Conservation (phyloP, 2,797 vertebrate genomes). For the Tauraco hartlaubi region DNA sequence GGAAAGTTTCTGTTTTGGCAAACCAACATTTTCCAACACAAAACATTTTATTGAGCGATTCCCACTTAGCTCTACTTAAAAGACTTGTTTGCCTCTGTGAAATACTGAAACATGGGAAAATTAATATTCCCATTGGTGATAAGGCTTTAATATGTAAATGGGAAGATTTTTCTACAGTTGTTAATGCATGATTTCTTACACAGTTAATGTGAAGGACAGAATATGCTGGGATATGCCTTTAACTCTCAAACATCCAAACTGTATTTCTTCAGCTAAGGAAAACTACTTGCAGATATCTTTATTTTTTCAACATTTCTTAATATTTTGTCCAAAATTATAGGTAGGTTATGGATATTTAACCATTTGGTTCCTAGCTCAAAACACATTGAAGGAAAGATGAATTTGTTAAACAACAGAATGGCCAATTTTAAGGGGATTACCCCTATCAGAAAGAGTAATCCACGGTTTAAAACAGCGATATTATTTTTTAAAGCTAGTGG, state of each 20-base stretch:
- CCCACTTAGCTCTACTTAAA: background rate
- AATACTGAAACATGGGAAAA: conserved; percentile 5
- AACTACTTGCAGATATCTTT: background rate
- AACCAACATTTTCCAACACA: background rate
- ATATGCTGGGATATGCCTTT: background rate
- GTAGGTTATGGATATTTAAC: background rate
- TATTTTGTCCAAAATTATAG: background rate
- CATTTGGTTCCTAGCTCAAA: conserved; percentile 26
- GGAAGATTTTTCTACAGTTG: background rate
- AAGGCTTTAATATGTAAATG: conserved; percentile 27
- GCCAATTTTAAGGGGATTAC: conserved; percentile 74
- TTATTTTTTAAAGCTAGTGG: conserved; percentile 62
- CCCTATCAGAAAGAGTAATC: conserved; percentile 67
- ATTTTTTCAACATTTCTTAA: background rate
- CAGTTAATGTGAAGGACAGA: background rate
- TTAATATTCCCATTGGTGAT: background rate
- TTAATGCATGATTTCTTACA: background rate
- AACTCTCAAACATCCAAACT: background rate
- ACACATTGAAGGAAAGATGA: conserved; percentile 27
- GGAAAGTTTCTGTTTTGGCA: background rate
- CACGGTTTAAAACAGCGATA: conserved; percentile 70
- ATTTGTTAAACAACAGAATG: conserved; percentile 14
- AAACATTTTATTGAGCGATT: background rate
- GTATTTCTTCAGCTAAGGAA: background rate
- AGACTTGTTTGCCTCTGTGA: background rate